Conservation (phyloP, 1,140 invertebrate species). For the Mylabris phalerata region DNA sequence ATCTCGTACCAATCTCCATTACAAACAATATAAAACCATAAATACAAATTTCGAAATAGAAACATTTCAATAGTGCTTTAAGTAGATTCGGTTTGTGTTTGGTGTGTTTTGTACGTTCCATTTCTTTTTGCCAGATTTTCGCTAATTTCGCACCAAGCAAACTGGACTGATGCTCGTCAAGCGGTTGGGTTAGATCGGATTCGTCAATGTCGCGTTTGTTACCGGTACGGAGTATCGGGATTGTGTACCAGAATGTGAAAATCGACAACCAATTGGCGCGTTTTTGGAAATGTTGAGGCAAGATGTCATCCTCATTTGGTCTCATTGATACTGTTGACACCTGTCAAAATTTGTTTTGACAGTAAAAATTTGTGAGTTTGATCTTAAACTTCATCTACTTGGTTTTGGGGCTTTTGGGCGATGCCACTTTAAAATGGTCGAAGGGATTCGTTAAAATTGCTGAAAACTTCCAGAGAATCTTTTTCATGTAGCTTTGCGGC, state of each 20-base stretch:
- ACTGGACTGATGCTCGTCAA: constrained; percentile 30
- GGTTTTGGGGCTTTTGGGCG: too few relatives aligned
- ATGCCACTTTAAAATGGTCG: too few relatives aligned
- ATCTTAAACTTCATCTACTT: too few relatives aligned
- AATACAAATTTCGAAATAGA: constrained; percentile 36
- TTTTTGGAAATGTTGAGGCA: constrained; percentile 43
- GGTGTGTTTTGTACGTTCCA: constrained; percentile 21
- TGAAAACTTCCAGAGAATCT: too few relatives aligned
- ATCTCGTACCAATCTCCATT: constrained; percentile 35
- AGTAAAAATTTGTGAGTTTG: too few relatives aligned
- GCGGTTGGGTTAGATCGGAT: constrained; percentile 28
- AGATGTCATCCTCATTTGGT: too few relatives aligned
- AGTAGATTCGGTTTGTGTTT: constrained; percentile 38
- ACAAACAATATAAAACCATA: constrained; percentile 38
- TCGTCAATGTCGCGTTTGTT: constrained; percentile 29
- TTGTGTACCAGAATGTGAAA: constrained; percentile 48
- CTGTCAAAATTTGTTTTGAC: too few relatives aligned
- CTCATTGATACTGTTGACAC: too few relatives aligned
- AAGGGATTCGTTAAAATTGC: too few relatives aligned
- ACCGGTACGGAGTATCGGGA: constrained; percentile 23
- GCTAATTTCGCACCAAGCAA: constrained; percentile 30
- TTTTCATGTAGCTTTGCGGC: too few relatives aligned
- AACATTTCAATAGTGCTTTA: constrained; percentile 38
- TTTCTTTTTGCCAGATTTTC: constrained; percentile 28
- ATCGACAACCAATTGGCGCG: constrained; percentile 45